These are phyloP conservation scores for Scopus umbretta DNA, from an alignment of 2,113 vertebrate genomes.

Conservation along the genomic window DNA sequence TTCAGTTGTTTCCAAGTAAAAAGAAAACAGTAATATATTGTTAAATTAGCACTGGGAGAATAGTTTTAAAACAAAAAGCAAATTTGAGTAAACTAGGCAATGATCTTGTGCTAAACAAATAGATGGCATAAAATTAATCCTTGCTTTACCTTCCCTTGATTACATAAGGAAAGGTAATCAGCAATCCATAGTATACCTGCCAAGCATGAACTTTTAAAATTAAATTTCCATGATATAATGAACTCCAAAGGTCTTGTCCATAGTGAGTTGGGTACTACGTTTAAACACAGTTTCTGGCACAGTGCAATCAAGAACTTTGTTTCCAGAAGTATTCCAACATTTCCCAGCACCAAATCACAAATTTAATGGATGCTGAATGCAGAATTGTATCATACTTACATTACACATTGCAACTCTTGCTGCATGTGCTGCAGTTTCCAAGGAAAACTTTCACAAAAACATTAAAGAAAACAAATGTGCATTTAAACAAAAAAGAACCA, in stretches of 20 bases:
- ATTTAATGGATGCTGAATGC: background rate
- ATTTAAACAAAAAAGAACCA: background rate
- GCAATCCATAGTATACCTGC: background rate
- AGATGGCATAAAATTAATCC: background rate
- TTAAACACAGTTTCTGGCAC: slow-evolving; percentile 1
- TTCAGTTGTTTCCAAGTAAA: background rate
- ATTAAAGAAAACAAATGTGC: background rate
- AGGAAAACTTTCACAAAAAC: background rate
- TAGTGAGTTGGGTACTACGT: background rate
- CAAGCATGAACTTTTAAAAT: slow-evolving; percentile 20
- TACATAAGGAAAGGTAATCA: background rate
- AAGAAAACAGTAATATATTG: background rate
- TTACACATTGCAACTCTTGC: background rate
- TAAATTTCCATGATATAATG: slow-evolving; percentile 34
- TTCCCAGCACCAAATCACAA: background rate
- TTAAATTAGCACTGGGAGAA: background rate
- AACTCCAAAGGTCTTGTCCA: background rate
- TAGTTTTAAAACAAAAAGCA: background rate
- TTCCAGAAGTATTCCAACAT: background rate
- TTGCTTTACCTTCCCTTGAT: background rate
- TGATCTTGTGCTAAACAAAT: background rate
- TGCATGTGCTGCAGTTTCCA: background rate
- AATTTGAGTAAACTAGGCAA: background rate
- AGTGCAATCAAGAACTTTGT: background rate
- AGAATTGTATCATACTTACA: background rate